Percentiles rank a stretch among this genome's conserved stretches.
Conservation (phyloP, 1,140 invertebrate species). For the Cotesia chilonis region DNA sequence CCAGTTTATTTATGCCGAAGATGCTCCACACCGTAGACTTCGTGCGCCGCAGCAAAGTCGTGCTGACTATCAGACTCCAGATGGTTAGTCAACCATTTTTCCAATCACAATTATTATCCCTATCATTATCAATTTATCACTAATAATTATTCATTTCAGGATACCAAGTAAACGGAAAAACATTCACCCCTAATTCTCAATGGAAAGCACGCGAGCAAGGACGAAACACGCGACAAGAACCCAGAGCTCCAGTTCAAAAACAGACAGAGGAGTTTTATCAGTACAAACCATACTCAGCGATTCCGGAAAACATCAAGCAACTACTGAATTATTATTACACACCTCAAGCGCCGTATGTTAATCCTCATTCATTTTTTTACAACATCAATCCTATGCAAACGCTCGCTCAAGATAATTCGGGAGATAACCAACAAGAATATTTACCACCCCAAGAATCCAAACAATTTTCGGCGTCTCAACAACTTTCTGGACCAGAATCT, state of each 20-base stretch:
- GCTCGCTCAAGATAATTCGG: slow-evolving; percentile 2
- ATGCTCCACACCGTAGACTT: slow-evolving; percentile 38
- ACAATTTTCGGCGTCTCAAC: not conserved
- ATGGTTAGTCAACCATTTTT: slow-evolving; percentile 48
- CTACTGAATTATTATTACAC: slow-evolving; percentile 52
- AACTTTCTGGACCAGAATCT: too few species aligned
- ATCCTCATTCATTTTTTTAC: slow-evolving; percentile 55
- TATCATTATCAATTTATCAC: slow-evolving; percentile 5
- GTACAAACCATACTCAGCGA: slow-evolving; percentile 49
- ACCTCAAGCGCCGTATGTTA: slow-evolving; percentile 53
- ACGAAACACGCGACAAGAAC: slow-evolving; percentile 19
- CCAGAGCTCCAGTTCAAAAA: not conserved
- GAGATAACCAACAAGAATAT: slow-evolving; percentile 25
- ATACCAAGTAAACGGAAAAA: slow-evolving; percentile 53
- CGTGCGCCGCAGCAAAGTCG: slow-evolving; percentile 50
- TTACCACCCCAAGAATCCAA: slow-evolving; percentile 5
- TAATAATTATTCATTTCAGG: slow-evolving; percentile 43
- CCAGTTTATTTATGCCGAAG: slow-evolving; percentile 40
- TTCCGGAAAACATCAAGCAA: slow-evolving; percentile 54
- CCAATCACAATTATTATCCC: not conserved
- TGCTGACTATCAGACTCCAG: slow-evolving; percentile 53
- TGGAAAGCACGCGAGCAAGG: slow-evolving; percentile 45
- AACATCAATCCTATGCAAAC: slow-evolving; percentile 15
- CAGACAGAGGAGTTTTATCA: slow-evolving; percentile 23
- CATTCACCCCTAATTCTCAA: slow-evolving; percentile 47